Evolutionary conservation across 1,140 invertebrate species (phyloP).

Genomic region (Chironomus tepperi): DNA sequence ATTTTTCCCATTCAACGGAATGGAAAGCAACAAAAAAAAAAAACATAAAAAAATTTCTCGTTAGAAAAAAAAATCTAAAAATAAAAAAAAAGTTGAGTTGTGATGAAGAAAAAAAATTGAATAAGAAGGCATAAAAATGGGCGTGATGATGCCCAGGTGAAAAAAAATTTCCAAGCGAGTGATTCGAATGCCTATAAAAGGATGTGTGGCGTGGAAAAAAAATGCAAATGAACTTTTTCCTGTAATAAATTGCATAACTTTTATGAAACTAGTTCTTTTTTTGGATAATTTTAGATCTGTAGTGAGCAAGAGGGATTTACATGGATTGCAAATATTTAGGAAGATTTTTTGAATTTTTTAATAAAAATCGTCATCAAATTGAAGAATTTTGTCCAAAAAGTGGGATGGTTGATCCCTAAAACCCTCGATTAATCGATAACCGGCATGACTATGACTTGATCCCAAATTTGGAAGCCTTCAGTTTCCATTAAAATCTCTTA

Average conservation of each 20-base stretch:
- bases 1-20: background rate
- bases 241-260: background rate
- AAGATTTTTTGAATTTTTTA: too few species aligned
- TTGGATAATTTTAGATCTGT: background rate
- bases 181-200: background rate
- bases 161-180: conserved; percentile 7
- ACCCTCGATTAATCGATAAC: too few species aligned
- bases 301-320: background rate
- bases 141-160: conserved; percentile 10
- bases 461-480: too few species aligned
- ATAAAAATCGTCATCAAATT: too few species aligned
- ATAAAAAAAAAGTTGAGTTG: background rate
- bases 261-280: background rate
- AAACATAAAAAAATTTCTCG: background rate
- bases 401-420: too few species aligned
- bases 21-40: background rate
- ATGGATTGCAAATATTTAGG: too few species aligned
- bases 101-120: background rate
- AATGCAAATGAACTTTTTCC: background rate
- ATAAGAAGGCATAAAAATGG: background rate
- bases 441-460: too few species aligned
- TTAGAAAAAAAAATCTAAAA: too few species aligned
- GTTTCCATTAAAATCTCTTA: too few species aligned
- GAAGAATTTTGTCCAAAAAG: too few species aligned
- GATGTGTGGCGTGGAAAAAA: background rate